Base-by-base conservation (phyloP, 2,113 vertebrate species). In the Rhodinocichla rosea region DNA sequence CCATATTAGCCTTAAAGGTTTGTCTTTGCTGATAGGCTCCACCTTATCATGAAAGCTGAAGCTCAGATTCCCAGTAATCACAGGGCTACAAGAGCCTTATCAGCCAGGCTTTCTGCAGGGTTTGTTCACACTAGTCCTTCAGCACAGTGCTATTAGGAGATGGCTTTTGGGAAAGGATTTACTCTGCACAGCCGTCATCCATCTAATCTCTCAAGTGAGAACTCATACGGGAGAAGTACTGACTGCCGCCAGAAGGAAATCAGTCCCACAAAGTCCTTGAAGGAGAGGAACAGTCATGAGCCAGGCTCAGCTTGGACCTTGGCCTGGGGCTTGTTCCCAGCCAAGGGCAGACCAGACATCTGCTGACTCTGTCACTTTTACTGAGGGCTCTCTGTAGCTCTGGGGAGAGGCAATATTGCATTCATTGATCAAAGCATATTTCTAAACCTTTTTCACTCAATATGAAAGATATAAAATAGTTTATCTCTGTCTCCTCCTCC, bases 271-370 rank as follows among this genome's bases (percentile, higher is more conserved):
- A 53, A 65, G 86, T 82, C 94, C 90, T 92, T 92, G 81, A 82
- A 60, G 62, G 74, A 82, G 74, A 78, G 78, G 56, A 89, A 24
- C 0, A 0, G 39, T 87, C 44, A 11, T 20, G 84, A 89, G 90
- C 73, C 84, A 67, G 49, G 44, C 78, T 76, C 35, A 60, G 70
- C 88, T 90, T 94, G 92, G 92, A 87, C 90, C 82, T 84, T 91
- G 71, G 71, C 87, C 59, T 81, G 44, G 20, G 78, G 23, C 49
- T 84, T 68, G 65, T 78, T 87, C 87, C 69, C 74, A 56, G 60
- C 74, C 69, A 89, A 87, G 92, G 84, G 52, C 1, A 0, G 76
- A 65, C 16, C 53, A 83, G 89, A 42, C 70, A 20, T 88, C 76
- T 90, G 85, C 79, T 92, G 89, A 44, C 86, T 82, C 40, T 40